Percentiles rank a stretch among this genome's conserved stretches.
These are phyloP conservation scores for Saccostrea glomerata DNA, from an alignment of 1,140 invertebrate genomes.

Conservation along the genomic window DNA sequence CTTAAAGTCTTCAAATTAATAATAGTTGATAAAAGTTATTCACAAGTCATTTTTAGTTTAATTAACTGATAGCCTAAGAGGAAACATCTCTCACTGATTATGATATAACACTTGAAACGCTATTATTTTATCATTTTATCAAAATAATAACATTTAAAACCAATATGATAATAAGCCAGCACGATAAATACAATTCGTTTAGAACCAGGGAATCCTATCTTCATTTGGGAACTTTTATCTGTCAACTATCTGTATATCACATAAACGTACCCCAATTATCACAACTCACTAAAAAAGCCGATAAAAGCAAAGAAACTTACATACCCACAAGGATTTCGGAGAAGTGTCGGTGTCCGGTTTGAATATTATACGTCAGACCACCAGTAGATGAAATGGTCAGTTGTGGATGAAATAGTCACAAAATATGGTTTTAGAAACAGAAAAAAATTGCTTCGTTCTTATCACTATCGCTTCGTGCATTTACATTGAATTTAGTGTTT, in stretches of 20 bases:
- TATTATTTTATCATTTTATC: conserved; percentile 33
- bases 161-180: conserved; percentile 38
- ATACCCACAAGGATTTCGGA: conserved; percentile 33
- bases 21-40: conserved; percentile 33
- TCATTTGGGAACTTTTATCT: conserved; percentile 28
- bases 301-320: conserved; percentile 34
- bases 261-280: conserved; percentile 32
- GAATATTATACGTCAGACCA: conserved; percentile 1
- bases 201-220: conserved; percentile 30
- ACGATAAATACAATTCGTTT: conserved; percentile 38
- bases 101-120: conserved; percentile 34
- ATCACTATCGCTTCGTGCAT: conserved; percentile 39
- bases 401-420: conserved; percentile 29
- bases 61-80: conserved; percentile 24
- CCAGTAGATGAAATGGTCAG: conserved; percentile 33
- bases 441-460: conserved; percentile 41
- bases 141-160: conserved; percentile 39
- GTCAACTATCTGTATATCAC: conserved; percentile 24
- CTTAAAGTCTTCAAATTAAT: background rate
- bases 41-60: conserved; percentile 26
- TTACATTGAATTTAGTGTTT: conserved; percentile 46
- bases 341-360: background rate
- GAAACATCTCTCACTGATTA: conserved; percentile 1
- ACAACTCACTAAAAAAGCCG: conserved; percentile 29
- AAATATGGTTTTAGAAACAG: conserved; percentile 34